Percentiles rank a stretch among this genome's conserved stretches.
These are phyloP conservation scores for Lepilemur ruficaudatus DNA, from an alignment of 2,797 vertebrate genomes.

Conservation along the genomic window DNA sequence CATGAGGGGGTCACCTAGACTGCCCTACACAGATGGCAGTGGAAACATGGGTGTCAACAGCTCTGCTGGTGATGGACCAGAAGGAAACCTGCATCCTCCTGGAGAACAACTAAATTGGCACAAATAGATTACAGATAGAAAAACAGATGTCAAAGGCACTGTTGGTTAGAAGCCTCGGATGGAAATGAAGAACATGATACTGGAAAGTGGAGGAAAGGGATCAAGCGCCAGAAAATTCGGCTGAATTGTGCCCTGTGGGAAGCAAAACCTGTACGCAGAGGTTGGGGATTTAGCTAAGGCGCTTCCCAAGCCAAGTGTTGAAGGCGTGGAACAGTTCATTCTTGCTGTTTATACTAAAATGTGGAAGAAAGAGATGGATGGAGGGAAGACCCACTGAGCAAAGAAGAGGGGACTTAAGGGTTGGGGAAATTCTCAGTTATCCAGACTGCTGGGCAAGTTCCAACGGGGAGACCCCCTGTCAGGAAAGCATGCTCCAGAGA, in stretches of 20 bases:
- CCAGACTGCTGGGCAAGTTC: too few relatives aligned
- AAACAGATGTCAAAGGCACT: rapidly evolving
- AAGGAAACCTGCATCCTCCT: rapidly evolving
- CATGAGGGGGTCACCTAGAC: rapidly evolving
- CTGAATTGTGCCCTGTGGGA: background rate
- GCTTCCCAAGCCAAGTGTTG: background rate
- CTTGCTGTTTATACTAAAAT: background rate
- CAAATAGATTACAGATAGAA: rapidly evolving
- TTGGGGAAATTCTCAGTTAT: too few relatives aligned
- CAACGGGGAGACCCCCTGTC: rapidly evolving
- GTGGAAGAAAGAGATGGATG: background rate
- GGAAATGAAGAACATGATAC: background rate
- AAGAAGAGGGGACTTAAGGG: background rate
- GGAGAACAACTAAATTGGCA: rapidly evolving
- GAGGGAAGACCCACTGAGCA: background rate
- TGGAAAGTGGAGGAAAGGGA: background rate
- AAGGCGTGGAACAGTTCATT: background rate
- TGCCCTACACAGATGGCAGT: rapidly evolving
- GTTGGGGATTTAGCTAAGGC: background rate
- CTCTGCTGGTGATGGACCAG: background rate
- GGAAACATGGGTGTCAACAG: background rate
- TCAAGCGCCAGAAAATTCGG: rapidly evolving
- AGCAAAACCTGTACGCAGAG: background rate
- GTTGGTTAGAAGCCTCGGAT: rapidly evolving
- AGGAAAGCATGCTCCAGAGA: background rate